Evolutionary conservation across 2,888 invertebrate species (phyloP), one percentile per base, ranked within the genome.

Genomic region (Galerucella calmariensis): DNA sequence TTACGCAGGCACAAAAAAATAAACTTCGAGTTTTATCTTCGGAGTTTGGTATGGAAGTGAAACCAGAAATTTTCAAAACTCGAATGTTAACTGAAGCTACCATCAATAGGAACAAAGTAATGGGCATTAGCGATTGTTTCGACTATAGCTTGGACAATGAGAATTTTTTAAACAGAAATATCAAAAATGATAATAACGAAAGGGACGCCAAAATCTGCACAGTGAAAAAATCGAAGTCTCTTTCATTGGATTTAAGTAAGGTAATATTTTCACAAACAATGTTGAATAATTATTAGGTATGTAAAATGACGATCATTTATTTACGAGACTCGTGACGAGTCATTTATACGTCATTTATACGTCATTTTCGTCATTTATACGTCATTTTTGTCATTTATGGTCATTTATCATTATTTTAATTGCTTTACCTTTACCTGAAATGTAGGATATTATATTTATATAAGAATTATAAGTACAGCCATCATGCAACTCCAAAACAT

Each of bases 1-100:
- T 92, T 73, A 91, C 89, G 14, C 91, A 91, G 72, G 92, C 92
- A 0, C 86, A 92, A 77, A 85, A 88, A 67, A 93, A 93, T 81
- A 92, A 90, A 84, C 82, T 90, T 24, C 92, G 89, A 84, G 88
- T 93, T 1, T 83, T 93, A 72, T 89, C 90, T 4, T 89, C 91
- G 0, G 92, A 93, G 83, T 92, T 90, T 78, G 90, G 90, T 69
- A 84, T 90, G 2, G 88, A 89, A 6, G 84, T 81, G 70, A 74
- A 77, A 59, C 68, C 80, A 9, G 75, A 77, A 10, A 59, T 75
- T 27, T 51, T 73, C 11, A 75, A 65, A 69, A 73, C 74, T 14
- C 71, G 73, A 70, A 72, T 80, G n/a, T 61, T 79, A 59, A 82
- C 76, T 5, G 75, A 77, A 24, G 75, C 78, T 6, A 78, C 82